phyloP scores from a whole-genome alignment of 2,797 vertebrate species.

The Sciurus vulgaris region DNA sequence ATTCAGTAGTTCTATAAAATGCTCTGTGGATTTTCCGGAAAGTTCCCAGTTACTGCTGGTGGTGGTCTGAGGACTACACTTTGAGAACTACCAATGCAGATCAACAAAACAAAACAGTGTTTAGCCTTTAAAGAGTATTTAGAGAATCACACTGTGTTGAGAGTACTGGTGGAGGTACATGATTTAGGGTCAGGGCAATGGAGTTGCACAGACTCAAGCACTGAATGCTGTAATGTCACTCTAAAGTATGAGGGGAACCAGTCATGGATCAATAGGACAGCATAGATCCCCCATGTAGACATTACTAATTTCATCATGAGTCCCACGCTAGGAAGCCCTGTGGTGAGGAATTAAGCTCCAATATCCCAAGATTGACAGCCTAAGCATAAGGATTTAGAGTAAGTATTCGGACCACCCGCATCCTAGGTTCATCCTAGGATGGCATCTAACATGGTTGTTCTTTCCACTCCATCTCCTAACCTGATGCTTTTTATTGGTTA shows the following conservation, averaged over 20 bases:
- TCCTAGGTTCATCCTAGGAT: background rate
- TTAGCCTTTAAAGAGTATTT: background rate
- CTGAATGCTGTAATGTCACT: background rate
- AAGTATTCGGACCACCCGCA: background rate
- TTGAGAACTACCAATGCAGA: background rate
- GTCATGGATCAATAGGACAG: background rate
- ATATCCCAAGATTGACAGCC: background rate
- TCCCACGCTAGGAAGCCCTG: background rate
- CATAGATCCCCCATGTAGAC: background rate
- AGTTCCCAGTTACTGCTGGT: background rate
- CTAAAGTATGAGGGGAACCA: background rate
- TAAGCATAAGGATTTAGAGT: background rate
- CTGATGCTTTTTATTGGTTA: background rate
- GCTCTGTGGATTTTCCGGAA: background rate
- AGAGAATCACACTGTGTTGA: background rate
- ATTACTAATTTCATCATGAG: background rate
- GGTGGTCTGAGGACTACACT: background rate
- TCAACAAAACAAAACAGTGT: background rate
- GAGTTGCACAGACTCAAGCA: background rate
- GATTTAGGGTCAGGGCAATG: background rate
- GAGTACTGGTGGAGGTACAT: background rate
- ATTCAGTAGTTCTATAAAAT: background rate
- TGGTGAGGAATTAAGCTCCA: background rate
- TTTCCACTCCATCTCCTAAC: background rate
- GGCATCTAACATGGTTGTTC: background rate